phyloP scores from a whole-genome alignment of 2,888 invertebrate species.

The Pherbina coryleti region DNA sequence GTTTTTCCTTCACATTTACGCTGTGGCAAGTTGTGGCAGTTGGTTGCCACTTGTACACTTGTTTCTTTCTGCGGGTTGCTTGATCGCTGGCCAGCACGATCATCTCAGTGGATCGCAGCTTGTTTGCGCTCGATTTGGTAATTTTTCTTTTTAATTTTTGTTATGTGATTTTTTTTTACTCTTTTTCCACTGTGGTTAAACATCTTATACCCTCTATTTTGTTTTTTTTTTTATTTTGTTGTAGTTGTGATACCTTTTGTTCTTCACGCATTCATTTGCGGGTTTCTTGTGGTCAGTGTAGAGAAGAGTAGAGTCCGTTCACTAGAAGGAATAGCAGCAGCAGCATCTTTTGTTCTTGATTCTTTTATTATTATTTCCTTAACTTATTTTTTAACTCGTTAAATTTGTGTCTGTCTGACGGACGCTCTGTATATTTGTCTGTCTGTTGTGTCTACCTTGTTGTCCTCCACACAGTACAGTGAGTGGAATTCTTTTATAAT shows the following conservation, averaged over 20 bases:
- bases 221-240: not conserved
- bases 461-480: constrained; percentile 28
- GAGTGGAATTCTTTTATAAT: constrained; percentile 64
- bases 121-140: constrained; percentile 30
- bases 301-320: constrained; percentile 42
- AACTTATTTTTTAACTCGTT: constrained; percentile 46
- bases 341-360: constrained; percentile 48
- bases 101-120: constrained; percentile 28
- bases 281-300: constrained; percentile 60
- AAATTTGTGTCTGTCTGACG: constrained; percentile 32
- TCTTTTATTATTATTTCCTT: constrained; percentile 31
- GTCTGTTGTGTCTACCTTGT: constrained; percentile 9
- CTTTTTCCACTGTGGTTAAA: not conserved
- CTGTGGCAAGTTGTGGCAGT: constrained; percentile 36
- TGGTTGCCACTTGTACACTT: constrained; percentile 64
- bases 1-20: constrained; percentile 38
- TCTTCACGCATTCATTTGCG: constrained; percentile 62
- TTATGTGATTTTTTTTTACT: not conserved
- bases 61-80: constrained; percentile 67
- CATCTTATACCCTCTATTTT: not conserved
- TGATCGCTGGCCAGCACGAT: constrained; percentile 48
- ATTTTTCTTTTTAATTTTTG: constrained; percentile 26
- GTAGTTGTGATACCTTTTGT: constrained; percentile 12
- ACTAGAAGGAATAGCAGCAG: constrained; percentile 40
- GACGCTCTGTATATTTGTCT: constrained; percentile 5